Base-by-base conservation (phyloP, 2,797 vertebrate genomes). In the Cyclura pinguis region DNA sequence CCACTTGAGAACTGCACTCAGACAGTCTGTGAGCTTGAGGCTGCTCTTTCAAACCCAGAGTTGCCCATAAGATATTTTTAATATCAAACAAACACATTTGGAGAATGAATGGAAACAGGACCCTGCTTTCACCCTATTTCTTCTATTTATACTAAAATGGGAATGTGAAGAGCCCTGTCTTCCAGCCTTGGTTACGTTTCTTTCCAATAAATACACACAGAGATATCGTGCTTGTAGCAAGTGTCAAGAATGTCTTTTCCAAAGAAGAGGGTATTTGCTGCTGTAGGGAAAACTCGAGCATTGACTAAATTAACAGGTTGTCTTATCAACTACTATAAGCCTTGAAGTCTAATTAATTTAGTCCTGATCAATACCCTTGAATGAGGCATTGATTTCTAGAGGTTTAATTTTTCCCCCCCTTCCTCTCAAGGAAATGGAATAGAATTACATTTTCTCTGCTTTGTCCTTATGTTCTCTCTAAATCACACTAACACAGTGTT, bases 311-410 rank as follows among this genome's bases (percentile, higher is more conserved):
- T 98, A 98, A 98, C 97, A 97, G 97, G 97, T 98, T 97, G 97
- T 97, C 98, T 98, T 98, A 98, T 98, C 98, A 98, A 97, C 97
- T 96, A 96, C 97, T 96, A 96, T 98, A 98, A 97, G 97, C 97
- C 96, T 97, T 96, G 95, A 96, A 97, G 97, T 97, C 97, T 98
- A 98, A 98, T 98, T 98, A 98, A 98, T 98, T 98, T 98, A 97
- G 96, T 92, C 81, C 96, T 98, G 97, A 98, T 98, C 98, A 97
- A 98, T 98, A 98, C 96, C 96, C 95, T 94, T 98, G 97, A 98
- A 98, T 97, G 97, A 98, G 96, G 90, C 97, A 98, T 98, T 97
- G 98, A 98, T 98, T 98, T 98, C 96, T 96, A 91, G 91, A 90
- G 95, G 95, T 96, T 97, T 91, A 91, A 91, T 87, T 94, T 93